Percentiles rank a stretch among this genome's conserved stretches.
Conservation (phyloP, 2,113 vertebrate species). For the Mohoua ochrocephala region DNA sequence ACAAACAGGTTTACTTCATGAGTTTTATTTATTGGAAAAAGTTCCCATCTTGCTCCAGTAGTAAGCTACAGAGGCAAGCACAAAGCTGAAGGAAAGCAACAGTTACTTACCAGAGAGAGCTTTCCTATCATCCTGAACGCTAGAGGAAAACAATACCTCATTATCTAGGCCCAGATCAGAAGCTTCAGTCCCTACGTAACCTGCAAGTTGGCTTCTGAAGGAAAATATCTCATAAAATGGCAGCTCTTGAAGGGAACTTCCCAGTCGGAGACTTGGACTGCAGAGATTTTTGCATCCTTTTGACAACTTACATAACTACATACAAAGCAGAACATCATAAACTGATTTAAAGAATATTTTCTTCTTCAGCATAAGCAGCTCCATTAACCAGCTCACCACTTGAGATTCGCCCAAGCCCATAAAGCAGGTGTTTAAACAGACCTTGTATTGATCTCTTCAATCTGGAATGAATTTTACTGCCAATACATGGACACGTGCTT, state of each 20-base stretch:
- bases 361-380: background rate
- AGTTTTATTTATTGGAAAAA: background rate
- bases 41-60: background rate
- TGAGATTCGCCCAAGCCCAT: background rate
- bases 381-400: background rate
- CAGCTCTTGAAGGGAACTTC: background rate
- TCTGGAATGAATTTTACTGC: constrained; percentile 5
- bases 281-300: background rate
- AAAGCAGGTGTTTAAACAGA: constrained; percentile 32
- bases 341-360: background rate
- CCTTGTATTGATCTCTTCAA: background rate
- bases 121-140: rapidly evolving
- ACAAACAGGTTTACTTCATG: background rate
- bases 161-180: background rate
- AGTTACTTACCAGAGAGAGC: background rate
- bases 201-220: background rate
- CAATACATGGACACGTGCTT: background rate
- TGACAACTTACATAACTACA: background rate
- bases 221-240: background rate
- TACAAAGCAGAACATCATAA: background rate
- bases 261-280: background rate
- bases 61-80: background rate
- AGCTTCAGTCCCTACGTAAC: background rate
- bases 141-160: background rate
- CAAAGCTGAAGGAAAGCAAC: background rate